These are phyloP conservation scores for Malurus alboscapulatus DNA, from an alignment of 2,113 vertebrate genomes.

Conservation along the genomic window DNA sequence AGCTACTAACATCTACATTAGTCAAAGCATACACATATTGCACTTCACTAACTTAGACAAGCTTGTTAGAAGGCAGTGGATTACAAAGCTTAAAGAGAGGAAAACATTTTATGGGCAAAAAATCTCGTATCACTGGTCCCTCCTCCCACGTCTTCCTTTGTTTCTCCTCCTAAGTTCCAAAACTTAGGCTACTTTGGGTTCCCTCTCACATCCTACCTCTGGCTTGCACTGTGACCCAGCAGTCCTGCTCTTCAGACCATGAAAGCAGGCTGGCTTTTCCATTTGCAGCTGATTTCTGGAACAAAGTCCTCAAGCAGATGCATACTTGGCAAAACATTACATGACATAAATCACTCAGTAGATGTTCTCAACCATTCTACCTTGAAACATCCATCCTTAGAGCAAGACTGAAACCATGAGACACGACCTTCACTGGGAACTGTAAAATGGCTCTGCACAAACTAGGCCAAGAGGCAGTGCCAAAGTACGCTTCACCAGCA, in stretches of 20 bases:
- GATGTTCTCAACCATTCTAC: neutral
- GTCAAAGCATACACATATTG: neutral
- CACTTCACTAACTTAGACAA: neutral
- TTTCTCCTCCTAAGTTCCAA: neutral
- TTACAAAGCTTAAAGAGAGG: neutral
- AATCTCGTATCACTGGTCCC: rapidly evolving
- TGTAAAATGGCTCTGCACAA: neutral
- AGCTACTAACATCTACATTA: neutral
- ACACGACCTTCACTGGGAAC: rapidly evolving
- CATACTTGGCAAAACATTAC: neutral
- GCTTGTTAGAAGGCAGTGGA: neutral
- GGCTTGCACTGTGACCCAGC: neutral
- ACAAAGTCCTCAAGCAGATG: neutral
- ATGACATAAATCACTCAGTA: rapidly evolving
- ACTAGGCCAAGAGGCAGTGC: neutral
- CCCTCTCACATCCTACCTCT: neutral
- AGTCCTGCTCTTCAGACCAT: neutral
- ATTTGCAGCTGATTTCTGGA: neutral
- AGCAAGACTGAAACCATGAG: neutral
- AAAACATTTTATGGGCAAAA: neutral
- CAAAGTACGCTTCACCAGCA: rapidly evolving
- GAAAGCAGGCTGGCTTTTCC: neutral
- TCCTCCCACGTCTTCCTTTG: neutral
- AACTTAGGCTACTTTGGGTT: neutral
- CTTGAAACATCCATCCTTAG: neutral